Evolutionary conservation across 2,888 invertebrate species (phyloP).

Genomic region (Erebia epiphron): DNA sequence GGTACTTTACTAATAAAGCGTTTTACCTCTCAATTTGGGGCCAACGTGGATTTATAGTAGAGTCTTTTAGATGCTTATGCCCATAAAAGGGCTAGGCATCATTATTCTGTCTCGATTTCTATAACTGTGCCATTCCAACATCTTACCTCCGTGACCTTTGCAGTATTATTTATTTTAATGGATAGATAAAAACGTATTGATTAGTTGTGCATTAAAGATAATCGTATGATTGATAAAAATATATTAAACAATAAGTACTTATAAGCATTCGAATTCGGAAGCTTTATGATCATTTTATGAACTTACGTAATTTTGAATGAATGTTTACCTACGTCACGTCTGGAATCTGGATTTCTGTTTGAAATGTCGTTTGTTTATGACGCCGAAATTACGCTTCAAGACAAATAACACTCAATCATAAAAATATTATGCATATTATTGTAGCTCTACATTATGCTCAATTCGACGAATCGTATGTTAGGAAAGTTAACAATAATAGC

Average conservation of each 20-base stretch:
- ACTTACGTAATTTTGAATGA: neutral
- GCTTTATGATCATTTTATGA: neutral
- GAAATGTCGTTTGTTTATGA: neutral
- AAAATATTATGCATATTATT: neutral
- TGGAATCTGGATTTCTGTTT: too few species aligned
- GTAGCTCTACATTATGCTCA: neutral
- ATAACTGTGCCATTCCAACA: neutral
- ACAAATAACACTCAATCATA: neutral
- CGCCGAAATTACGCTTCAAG: neutral
- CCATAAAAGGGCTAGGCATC: neutral
- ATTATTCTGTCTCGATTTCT: neutral
- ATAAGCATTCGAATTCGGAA: neutral
- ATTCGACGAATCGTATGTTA: neutral
- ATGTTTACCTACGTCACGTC: neutral
- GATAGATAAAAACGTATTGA: neutral
- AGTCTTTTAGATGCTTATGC: neutral
- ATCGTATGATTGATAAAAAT: neutral
- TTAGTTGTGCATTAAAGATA: neutral
- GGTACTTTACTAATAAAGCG: too few species aligned
- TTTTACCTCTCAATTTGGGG: too few species aligned
- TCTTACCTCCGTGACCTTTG: neutral
- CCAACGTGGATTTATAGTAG: too few species aligned
- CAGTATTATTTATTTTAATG: neutral
- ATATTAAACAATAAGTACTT: neutral
- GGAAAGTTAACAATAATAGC: neutral